These are phyloP conservation scores for Takifugu rubripes DNA, from an alignment of 2,797 vertebrate species.

Conservation along the genomic window DNA sequence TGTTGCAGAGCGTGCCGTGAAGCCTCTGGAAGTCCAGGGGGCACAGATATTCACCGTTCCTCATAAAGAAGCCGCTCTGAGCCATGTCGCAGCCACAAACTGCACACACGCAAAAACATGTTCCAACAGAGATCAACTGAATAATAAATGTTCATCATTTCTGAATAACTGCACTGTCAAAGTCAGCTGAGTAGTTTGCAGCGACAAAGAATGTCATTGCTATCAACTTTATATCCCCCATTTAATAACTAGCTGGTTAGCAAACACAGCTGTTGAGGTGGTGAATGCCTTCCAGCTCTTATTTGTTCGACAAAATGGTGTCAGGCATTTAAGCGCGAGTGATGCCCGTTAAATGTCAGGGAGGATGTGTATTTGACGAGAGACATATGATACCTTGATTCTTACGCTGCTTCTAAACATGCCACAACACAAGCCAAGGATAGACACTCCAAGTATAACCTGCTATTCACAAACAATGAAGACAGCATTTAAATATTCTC, in stretches of 20 bases:
- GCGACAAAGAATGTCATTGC: neutral
- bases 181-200: neutral
- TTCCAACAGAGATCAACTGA: neutral
- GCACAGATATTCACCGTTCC: slow-evolving; percentile 90
- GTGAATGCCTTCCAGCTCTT: no score
- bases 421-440: slow-evolving; percentile 42
- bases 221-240: no score
- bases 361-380: slow-evolving; percentile 37
- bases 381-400: slow-evolving; percentile 42
- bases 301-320: no score
- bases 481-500: neutral
- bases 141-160: neutral
- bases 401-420: slow-evolving; percentile 11
- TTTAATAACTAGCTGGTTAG: no score
- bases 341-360: slow-evolving; percentile 8
- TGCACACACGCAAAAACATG: slow-evolving; percentile 42
- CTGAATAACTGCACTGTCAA: neutral
- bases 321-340: neutral
- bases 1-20: slow-evolving; percentile 90
- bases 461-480: slow-evolving; percentile 13
- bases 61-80: slow-evolving; percentile 93
- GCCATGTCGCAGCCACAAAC: slow-evolving; percentile 96
- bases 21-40: slow-evolving; percentile 95
- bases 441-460: slow-evolving; percentile 47
- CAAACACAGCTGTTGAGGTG: no score